Evolutionary conservation across 2,888 invertebrate genomes (phyloP).

Genomic region (Pandemis heparana): DNA sequence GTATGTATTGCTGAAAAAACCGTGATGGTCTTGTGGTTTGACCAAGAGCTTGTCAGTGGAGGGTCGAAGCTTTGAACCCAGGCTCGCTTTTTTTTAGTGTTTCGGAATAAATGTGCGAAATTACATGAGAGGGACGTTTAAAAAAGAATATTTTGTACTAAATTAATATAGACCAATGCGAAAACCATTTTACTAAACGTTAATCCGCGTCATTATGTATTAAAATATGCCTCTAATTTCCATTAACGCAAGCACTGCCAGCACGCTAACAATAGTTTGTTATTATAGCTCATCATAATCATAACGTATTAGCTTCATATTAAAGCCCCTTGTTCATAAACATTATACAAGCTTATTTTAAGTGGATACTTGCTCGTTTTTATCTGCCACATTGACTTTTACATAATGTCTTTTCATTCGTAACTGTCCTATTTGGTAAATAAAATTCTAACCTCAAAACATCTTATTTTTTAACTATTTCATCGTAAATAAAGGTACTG

Average conservation of each 20-base stretch:
- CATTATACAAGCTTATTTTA: too few species aligned
- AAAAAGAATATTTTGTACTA: too few species aligned
- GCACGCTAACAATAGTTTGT: slow-evolving; percentile 36
- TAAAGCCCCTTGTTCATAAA: background rate
- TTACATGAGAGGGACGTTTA: background rate
- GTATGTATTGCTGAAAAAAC: background rate
- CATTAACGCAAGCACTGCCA: slow-evolving; percentile 18
- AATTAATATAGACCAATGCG: background rate
- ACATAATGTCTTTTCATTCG: too few species aligned
- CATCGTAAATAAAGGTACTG: too few species aligned
- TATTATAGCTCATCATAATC: slow-evolving; percentile 15
- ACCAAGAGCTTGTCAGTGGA: too few species aligned
- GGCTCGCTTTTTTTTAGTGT: background rate
- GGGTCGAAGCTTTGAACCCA: too few species aligned
- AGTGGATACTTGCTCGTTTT: too few species aligned
- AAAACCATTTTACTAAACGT: slow-evolving; percentile 10
- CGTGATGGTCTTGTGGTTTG: too few species aligned
- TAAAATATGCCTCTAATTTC: slow-evolving; percentile 17
- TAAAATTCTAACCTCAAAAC: too few species aligned
- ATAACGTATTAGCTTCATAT: background rate
- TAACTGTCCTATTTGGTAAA: too few species aligned
- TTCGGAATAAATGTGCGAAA: background rate
- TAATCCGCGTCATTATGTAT: slow-evolving; percentile 18
- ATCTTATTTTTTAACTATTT: too few species aligned
- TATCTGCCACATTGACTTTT: too few species aligned